Conservation (phyloP, 2,113 vertebrate species). For the Stercorarius parasiticus region DNA sequence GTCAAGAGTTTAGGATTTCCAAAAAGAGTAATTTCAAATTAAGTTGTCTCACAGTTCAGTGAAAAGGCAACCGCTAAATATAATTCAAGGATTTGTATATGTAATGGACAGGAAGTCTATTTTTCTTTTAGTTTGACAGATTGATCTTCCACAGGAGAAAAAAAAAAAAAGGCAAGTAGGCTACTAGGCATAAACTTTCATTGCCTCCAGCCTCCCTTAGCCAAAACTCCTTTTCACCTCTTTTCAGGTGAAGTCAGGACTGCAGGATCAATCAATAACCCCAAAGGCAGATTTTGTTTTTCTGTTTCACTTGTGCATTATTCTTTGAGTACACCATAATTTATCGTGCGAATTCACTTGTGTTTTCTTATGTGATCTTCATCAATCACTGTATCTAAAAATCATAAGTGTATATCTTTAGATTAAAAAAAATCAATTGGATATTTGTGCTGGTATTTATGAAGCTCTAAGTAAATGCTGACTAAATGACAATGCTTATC, state of each 20-base stretch:
- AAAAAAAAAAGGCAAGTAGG: not conserved
- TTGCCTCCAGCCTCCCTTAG: not conserved
- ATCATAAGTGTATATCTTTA: not conserved
- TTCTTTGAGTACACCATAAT: not conserved
- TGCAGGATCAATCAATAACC: not conserved
- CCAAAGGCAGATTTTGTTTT: slow-evolving; percentile 19
- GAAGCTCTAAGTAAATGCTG: not conserved
- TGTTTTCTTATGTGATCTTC: not conserved
- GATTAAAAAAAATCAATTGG: not conserved
- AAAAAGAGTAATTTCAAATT: slow-evolving; percentile 64
- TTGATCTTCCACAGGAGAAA: not conserved
- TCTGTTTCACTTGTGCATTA: slow-evolving; percentile 21
- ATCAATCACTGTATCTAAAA: not conserved
- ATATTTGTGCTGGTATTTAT: not conserved
- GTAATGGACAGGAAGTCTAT: slow-evolving; percentile 59
- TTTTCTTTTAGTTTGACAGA: slow-evolving; percentile 67
- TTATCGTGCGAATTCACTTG: not conserved
- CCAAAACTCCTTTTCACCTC: not conserved
- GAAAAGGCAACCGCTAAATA: slow-evolving; percentile 51
- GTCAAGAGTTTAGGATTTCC: slow-evolving; percentile 59
- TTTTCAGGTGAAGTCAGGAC: not conserved
- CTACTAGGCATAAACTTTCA: slow-evolving; percentile 37
- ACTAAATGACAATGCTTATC: not conserved
- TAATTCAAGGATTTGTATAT: slow-evolving; percentile 60
- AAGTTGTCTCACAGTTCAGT: slow-evolving; percentile 60